Evolutionary conservation across 2,113 vertebrate genomes (phyloP).

Genomic region (Triplophysa dalaica): DNA sequence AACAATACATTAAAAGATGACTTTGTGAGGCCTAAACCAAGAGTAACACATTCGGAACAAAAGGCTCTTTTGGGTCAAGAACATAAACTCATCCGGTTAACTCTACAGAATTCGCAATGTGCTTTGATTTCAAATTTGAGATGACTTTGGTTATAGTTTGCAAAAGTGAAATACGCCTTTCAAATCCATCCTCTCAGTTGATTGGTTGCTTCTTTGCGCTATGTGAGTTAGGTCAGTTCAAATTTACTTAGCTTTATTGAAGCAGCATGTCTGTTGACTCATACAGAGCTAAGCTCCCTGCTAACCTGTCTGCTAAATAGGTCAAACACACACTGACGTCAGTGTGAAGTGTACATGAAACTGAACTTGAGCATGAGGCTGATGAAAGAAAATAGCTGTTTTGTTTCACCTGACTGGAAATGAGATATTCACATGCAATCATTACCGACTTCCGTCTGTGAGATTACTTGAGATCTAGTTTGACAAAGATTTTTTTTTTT

Average conservation of each 20-base stretch:
- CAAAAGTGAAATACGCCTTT: no score
- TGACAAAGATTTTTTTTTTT: background rate
- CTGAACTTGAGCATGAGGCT: slow-evolving; percentile 53
- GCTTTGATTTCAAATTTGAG: background rate
- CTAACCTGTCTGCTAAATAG: slow-evolving; percentile 39
- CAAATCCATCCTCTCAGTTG: background rate
- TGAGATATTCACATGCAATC: slow-evolving; percentile 46
- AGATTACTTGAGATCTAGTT: slow-evolving; percentile 22
- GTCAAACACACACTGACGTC: slow-evolving; percentile 53
- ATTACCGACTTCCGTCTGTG: slow-evolving; percentile 44
- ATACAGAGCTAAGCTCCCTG: slow-evolving; percentile 12
- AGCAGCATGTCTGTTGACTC: slow-evolving; percentile 15
- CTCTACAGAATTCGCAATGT: slow-evolving; percentile 3
- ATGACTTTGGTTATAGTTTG: background rate
- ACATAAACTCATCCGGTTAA: slow-evolving; percentile 52
- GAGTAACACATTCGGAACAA: background rate
- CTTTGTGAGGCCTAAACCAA: slow-evolving; percentile 42
- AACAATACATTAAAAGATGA: slow-evolving; percentile 45
- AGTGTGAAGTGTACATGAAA: slow-evolving; percentile 51
- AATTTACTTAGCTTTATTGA: slow-evolving; percentile 11
- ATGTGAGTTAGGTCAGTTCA: background rate
- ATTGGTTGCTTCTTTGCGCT: background rate
- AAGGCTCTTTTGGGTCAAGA: background rate
- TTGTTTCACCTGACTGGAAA: slow-evolving; percentile 54
- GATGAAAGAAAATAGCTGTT: slow-evolving; percentile 50